Conservation (phyloP, 2,797 vertebrate species). For the Chiroxiphia lanceolata region DNA sequence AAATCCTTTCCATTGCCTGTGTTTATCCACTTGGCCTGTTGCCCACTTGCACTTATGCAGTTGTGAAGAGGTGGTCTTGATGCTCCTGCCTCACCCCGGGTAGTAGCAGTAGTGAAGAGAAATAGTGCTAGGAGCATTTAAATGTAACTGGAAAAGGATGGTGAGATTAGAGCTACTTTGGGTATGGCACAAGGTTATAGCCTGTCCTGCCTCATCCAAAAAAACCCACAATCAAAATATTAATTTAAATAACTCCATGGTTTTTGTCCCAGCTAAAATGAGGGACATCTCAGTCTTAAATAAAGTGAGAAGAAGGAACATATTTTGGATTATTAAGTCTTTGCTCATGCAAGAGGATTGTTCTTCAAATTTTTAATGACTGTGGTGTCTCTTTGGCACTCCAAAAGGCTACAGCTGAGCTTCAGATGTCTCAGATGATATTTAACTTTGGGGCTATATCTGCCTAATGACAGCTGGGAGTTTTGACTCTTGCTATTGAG, state of each 20-base stretch:
- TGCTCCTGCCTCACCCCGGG: not conserved
- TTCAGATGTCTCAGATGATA: not conserved
- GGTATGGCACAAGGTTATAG: not conserved
- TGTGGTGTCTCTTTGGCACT: not conserved
- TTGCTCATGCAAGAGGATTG: not conserved
- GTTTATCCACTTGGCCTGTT: not conserved
- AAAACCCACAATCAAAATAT: accelerated
- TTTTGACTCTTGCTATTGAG: not conserved
- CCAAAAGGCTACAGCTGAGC: not conserved
- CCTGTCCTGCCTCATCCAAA: not conserved
- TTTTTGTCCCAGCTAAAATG: not conserved
- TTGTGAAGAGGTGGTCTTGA: not conserved
- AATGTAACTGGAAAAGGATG: not conserved
- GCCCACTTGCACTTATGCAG: not conserved
- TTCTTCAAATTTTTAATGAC: not conserved
- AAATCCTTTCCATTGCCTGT: not conserved
- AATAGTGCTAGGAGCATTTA: not conserved
- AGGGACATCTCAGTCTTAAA: not conserved
- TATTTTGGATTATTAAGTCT: not conserved
- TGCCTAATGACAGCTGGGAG: not conserved
- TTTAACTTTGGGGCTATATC: not conserved
- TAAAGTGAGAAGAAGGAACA: not conserved
- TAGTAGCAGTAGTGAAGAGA: not conserved
- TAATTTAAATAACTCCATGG: not conserved
- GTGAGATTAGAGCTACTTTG: not conserved